Conservation (phyloP, 2,113 vertebrate species). For the Crotalus horridus region DNA sequence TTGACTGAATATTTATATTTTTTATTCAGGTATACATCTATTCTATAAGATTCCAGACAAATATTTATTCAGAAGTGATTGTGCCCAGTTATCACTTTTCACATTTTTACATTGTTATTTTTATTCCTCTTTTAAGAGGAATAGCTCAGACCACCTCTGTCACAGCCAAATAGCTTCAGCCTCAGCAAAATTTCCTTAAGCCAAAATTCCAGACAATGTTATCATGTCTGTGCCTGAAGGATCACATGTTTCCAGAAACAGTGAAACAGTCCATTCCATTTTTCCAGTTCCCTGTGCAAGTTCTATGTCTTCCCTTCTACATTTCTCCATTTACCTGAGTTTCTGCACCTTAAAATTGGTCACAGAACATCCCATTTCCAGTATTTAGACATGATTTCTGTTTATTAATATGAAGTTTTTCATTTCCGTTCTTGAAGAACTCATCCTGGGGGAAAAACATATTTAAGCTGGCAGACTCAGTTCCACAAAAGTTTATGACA, state of each 20-base stretch:
- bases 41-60: neutral
- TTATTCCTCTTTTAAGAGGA: neutral
- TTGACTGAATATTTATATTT: neutral
- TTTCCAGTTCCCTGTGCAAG: neutral
- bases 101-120: neutral
- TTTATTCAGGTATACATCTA: neutral
- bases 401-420: neutral
- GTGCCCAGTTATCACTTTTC: neutral
- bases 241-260: neutral
- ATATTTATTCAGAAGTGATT: neutral
- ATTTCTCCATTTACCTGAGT: neutral
- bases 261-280: neutral
- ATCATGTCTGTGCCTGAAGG: neutral
- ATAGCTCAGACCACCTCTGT: neutral
- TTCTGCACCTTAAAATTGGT: neutral
- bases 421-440: neutral
- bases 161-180: neutral
- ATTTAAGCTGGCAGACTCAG: neutral
- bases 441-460: neutral
- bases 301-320: neutral
- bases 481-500: neutral
- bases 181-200: neutral
- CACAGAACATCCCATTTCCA: neutral
- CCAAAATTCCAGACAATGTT: neutral
- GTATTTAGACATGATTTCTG: neutral